Percentiles rank a stretch among this genome's conserved stretches.
phyloP scores from a whole-genome alignment of 2,113 vertebrate species.

The Brachyhypopomus occidentalis region DNA sequence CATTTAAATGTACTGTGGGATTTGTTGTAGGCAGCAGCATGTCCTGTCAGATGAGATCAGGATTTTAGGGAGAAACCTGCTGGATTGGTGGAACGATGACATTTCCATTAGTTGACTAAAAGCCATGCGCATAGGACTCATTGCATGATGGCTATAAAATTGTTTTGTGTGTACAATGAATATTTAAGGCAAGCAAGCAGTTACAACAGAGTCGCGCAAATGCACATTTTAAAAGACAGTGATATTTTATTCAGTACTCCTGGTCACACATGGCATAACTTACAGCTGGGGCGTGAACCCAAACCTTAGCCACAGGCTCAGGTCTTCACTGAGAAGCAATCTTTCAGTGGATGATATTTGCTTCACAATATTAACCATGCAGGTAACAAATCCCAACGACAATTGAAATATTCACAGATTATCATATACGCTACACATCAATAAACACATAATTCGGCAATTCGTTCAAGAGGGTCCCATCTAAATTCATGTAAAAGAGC shows the following conservation, averaged over 20 bases:
- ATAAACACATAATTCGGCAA: conserved; percentile 10
- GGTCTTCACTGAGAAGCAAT: too few species aligned
- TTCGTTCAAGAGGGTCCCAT: conserved; percentile 23
- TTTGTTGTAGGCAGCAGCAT: conserved; percentile 47
- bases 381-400: not conserved
- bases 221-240: too few species aligned
- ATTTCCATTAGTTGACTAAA: not conserved
- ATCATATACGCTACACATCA: conserved; percentile 2
- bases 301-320: too few species aligned
- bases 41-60: conserved; percentile 68
- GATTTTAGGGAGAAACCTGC: conserved; percentile 66
- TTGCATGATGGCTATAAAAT: not conserved
- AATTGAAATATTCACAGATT: not conserved
- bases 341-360: too few species aligned
- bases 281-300: too few species aligned
- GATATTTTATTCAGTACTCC: too few species aligned
- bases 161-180: not conserved
- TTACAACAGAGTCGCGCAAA: too few species aligned
- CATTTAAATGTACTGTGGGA: conserved; percentile 63
- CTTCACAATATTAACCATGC: not conserved
- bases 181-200: conserved; percentile 6
- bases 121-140: not conserved
- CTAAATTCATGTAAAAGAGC: too few species aligned
- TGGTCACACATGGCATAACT: too few species aligned
- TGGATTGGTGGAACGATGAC: conserved; percentile 11